Evolutionary conservation across 2,113 vertebrate genomes (phyloP).

Genomic region (Labeo rohita): DNA sequence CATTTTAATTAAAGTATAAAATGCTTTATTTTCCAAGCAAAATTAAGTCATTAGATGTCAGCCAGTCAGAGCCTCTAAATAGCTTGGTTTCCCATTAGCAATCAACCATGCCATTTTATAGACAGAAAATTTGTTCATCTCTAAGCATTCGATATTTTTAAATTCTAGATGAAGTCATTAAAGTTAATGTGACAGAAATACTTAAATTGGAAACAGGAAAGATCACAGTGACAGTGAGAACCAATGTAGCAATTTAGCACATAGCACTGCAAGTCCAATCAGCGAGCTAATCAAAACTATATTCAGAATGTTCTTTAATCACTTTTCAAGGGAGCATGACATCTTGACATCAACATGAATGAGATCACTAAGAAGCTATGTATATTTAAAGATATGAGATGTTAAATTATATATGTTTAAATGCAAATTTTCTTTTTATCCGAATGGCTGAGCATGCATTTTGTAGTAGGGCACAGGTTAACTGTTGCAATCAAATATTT

Average conservation of each 20-base stretch:
- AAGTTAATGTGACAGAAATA: conserved; percentile 55
- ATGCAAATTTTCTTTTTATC: not conserved
- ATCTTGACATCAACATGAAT: not conserved
- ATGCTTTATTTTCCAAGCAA: not conserved
- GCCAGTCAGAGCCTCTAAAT: not conserved
- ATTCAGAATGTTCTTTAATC: conserved; percentile 23
- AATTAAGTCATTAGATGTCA: not conserved
- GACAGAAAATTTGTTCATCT: conserved; percentile 36
- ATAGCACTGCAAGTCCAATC: not conserved
- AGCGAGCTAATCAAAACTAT: conserved; percentile 23
- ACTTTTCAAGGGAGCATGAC: not conserved
- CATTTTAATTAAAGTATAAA: not conserved
- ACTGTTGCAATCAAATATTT: conserved; percentile 7
- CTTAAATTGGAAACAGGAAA: conserved; percentile 36
- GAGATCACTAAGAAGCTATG: not conserved
- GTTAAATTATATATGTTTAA: conserved; percentile 1
- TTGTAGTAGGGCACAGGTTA: conserved; percentile 4
- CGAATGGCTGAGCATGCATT: not conserved
- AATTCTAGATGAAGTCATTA: conserved; percentile 51
- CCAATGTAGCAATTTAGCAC: not conserved
- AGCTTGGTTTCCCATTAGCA: conserved; percentile 2
- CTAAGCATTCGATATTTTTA: conserved; percentile 43
- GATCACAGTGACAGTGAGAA: conserved; percentile 28
- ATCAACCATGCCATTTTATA: conserved; percentile 36
- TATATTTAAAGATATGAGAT: not conserved